Conservation (phyloP, 2,113 vertebrate species). For the Labrus mixtus region DNA sequence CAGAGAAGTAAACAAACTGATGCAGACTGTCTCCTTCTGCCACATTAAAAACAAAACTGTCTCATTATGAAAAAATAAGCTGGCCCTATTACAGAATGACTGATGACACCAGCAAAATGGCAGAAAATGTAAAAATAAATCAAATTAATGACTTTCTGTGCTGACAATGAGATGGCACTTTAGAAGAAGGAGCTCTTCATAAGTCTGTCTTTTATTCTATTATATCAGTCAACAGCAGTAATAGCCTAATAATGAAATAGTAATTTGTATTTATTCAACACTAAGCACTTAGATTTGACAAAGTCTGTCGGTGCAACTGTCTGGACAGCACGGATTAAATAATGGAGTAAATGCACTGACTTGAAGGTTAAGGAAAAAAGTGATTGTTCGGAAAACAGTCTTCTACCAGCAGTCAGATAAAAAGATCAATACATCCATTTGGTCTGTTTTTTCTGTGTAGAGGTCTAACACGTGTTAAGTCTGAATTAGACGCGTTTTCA, state of each 20-base stretch:
- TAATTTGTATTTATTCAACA: slow-evolving; percentile 18
- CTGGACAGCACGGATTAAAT: no score
- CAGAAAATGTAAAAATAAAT: slow-evolving; percentile 27
- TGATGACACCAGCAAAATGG: neutral
- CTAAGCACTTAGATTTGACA: slow-evolving; percentile 29
- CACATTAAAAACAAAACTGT: neutral
- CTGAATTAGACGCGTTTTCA: neutral
- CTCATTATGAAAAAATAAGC: slow-evolving; percentile 27
- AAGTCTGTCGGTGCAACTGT: slow-evolving; percentile 1
- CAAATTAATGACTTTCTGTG: slow-evolving; percentile 12
- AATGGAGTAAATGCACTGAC: neutral
- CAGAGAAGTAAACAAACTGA: neutral
- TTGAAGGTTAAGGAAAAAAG: no score
- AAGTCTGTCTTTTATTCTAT: neutral
- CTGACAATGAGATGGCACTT: slow-evolving; percentile 22
- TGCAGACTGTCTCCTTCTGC: neutral
- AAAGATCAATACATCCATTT: neutral
- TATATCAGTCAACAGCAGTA: slow-evolving; percentile 4
- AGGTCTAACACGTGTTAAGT: neutral
- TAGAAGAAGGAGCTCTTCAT: slow-evolving; percentile 3
- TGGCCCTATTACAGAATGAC: slow-evolving; percentile 7
- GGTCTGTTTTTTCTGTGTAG: neutral
- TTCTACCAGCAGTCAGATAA: slow-evolving; percentile 1
- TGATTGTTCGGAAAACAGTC: no score
- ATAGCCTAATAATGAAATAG: slow-evolving; percentile 14